A percentile compares a stretch with the other conserved stretches of the same genome.
Conservation (phyloP, 2,888 invertebrate species). For the Dicyrtomina minuta region DNA sequence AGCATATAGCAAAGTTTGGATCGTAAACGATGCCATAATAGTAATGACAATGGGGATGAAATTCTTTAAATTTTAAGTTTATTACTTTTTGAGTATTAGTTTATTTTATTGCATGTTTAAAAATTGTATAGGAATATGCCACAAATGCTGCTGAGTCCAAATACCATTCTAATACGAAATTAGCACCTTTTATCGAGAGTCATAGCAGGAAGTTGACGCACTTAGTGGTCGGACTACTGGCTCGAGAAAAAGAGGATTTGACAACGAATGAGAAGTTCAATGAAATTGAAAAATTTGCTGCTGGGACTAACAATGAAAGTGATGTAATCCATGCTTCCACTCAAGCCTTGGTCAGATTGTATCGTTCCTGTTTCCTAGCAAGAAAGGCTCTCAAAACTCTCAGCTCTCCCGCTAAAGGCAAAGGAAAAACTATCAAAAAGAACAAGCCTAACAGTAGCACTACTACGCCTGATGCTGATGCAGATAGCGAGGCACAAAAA, state of each 20-base stretch:
- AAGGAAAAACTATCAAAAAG: background rate
- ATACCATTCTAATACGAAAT: constrained; percentile 38
- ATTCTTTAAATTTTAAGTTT: no score
- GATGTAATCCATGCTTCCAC: constrained; percentile 15
- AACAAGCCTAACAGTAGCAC: no score
- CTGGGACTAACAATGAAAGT: constrained; percentile 1
- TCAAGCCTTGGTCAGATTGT: constrained; percentile 26
- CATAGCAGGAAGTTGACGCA: constrained; percentile 42
- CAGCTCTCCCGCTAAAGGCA: background rate
- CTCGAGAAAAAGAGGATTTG: constrained; percentile 16
- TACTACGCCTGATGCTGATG: background rate
- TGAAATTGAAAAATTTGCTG: background rate
- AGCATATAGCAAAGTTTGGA: no score
- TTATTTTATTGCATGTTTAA: constrained; percentile 1
- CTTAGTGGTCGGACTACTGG: constrained; percentile 40
- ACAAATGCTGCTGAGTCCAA: constrained; percentile 17
- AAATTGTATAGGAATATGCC: constrained; percentile 20
- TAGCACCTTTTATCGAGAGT: constrained; percentile 36
- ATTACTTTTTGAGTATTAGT: background rate
- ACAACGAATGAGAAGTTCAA: no score
- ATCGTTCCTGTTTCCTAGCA: constrained; percentile 27
- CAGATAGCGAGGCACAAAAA: constrained; percentile 2
- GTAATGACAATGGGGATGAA: no score
- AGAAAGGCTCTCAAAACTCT: constrained; percentile 25
- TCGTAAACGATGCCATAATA: no score